Conservation (phyloP, 2,888 invertebrate species). For the Alcis repandata region DNA sequence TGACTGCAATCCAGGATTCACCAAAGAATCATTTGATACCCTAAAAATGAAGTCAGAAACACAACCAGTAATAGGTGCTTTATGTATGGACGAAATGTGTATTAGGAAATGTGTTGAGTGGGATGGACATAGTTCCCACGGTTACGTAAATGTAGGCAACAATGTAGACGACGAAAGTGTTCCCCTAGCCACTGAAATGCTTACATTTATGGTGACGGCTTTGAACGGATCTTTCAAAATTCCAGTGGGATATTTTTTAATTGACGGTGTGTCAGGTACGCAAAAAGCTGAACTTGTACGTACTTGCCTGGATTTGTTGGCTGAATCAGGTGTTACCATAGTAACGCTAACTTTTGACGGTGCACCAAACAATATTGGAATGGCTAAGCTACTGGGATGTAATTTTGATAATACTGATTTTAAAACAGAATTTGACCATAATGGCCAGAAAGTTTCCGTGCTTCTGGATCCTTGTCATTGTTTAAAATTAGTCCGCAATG, state of each 20-base stretch:
- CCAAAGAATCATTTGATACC: conserved; percentile 7
- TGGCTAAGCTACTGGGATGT: background rate
- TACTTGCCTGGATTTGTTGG: background rate
- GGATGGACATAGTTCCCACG: background rate
- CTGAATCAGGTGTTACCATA: background rate
- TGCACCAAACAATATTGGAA: background rate
- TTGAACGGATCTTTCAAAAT: background rate
- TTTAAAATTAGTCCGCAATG: background rate
- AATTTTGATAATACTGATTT: background rate
- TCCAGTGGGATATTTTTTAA: background rate
- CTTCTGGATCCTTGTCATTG: background rate
- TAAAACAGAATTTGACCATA: background rate
- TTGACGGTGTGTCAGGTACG: background rate
- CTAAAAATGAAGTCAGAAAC: background rate
- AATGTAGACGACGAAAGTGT: background rate
- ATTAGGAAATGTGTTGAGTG: conserved; percentile 4
- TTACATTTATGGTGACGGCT: background rate
- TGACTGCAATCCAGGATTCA: conserved; percentile 8
- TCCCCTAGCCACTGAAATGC: background rate
- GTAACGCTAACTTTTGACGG: background rate
- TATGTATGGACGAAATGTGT: conserved; percentile 10
- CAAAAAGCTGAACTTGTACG: background rate
- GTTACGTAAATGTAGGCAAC: background rate
- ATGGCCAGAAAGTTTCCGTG: background rate
- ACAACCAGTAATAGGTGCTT: too few relatives aligned